Percentiles rank a stretch among this genome's conserved stretches.
These are phyloP conservation scores for Nymphalis io DNA, from an alignment of 1,140 invertebrate species.

Conservation along the genomic window DNA sequence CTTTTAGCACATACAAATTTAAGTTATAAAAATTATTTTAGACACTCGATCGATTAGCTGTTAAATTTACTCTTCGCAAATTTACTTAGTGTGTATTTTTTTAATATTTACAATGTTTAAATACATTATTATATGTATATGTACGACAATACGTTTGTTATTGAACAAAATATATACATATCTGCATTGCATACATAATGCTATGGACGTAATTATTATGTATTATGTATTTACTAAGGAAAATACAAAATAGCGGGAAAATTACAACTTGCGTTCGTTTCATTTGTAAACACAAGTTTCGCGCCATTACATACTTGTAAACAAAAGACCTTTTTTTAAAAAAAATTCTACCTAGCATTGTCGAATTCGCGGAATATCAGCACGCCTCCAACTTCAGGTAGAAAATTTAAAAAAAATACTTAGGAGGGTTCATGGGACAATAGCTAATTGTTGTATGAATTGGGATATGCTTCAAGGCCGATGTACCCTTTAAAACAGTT, in stretches of 20 bases:
- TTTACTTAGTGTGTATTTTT: not conserved
- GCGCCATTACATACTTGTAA: slow-evolving; percentile 69
- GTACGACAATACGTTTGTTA: slow-evolving; percentile 8
- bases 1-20: no score
- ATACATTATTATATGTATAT: slow-evolving; percentile 2
- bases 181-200: slow-evolving; percentile 10
- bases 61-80: not conserved
- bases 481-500: slow-evolving; percentile 71
- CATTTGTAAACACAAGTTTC: slow-evolving; percentile 74
- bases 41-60: no score
- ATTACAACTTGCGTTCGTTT: slow-evolving; percentile 45
- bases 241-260: slow-evolving; percentile 57
- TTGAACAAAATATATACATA: not conserved
- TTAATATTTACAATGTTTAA: slow-evolving; percentile 2
- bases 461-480: slow-evolving; percentile 71
- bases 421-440: slow-evolving; percentile 48
- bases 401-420: slow-evolving; percentile 49
- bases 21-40: no score
- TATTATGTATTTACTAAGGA: slow-evolving; percentile 33
- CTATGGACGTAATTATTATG: slow-evolving; percentile 27
- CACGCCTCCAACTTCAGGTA: slow-evolving; percentile 51
- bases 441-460: slow-evolving; percentile 59
- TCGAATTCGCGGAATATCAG: slow-evolving; percentile 48
- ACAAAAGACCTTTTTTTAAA: slow-evolving; percentile 59
- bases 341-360: slow-evolving; percentile 52